Conservation (phyloP, 2,113 vertebrate genomes). For the Nesospiza acunhae region DNA sequence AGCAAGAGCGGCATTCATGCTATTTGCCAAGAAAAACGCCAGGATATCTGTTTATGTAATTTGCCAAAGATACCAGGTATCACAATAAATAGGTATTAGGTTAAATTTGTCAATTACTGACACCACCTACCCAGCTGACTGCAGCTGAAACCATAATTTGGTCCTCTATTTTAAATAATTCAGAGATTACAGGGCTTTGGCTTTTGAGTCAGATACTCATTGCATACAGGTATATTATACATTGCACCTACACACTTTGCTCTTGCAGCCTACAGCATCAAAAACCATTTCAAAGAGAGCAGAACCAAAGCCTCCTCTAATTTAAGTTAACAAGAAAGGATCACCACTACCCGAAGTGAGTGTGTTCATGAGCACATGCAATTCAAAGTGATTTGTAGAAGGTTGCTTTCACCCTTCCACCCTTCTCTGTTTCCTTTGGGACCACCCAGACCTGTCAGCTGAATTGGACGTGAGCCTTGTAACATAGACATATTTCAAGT, state of each 20-base stretch:
- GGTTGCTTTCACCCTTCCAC: not conserved
- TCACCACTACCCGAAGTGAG: not conserved
- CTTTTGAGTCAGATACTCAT: not conserved
- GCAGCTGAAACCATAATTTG: not conserved
- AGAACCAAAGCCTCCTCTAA: not conserved
- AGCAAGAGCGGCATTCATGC: not conserved
- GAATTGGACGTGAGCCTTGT: not conserved
- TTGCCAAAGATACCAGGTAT: not conserved
- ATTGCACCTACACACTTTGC: not conserved
- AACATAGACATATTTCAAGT: not conserved
- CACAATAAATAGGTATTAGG: not conserved
- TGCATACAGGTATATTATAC: not conserved
- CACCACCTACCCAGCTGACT: not conserved
- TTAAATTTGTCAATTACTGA: not conserved
- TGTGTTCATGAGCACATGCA: not conserved
- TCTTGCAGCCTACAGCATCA: not conserved
- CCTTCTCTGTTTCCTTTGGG: not conserved
- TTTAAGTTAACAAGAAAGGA: not conserved
- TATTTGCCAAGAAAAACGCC: slow-evolving; percentile 30
- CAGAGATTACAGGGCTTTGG: not conserved
- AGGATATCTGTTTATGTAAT: not conserved
- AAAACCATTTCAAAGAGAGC: not conserved
- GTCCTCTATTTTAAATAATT: not conserved
- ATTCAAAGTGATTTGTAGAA: slow-evolving; percentile 11
- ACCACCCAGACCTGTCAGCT: not conserved